A percentile compares a stretch with the other conserved stretches of the same genome.
Evolutionary conservation across 2,797 vertebrate genomes (phyloP).

Genomic region (Myotis findleyi): DNA sequence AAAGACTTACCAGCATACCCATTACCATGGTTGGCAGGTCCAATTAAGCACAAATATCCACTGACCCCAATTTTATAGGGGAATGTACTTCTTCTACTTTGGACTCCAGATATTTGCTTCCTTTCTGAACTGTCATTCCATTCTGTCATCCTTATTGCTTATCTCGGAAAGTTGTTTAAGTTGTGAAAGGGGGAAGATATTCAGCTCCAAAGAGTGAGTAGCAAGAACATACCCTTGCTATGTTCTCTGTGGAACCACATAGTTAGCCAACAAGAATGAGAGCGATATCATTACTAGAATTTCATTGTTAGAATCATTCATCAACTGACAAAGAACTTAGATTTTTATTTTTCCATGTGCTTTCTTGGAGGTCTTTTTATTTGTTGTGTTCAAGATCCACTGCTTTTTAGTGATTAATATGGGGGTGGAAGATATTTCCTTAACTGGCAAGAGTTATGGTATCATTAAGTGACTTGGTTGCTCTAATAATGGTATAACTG

Average conservation of each 20-base stretch:
- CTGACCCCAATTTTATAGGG: not conserved
- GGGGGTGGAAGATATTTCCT: not conserved
- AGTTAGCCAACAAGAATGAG: not conserved
- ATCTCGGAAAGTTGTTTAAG: not conserved
- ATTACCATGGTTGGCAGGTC: not conserved
- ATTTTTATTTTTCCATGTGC: not conserved
- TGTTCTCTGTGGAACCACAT: not conserved
- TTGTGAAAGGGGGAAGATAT: not conserved
- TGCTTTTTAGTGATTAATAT: constrained; percentile 5
- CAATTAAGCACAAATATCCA: not conserved
- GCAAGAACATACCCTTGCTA: not conserved
- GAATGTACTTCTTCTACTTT: not conserved
- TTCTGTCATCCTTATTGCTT: not conserved
- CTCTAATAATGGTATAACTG: not conserved
- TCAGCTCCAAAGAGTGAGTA: not conserved
- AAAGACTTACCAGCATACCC: not conserved
- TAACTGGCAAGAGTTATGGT: not conserved
- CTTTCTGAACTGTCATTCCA: not conserved
- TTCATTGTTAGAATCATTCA: constrained; percentile 41
- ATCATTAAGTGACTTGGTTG: not conserved
- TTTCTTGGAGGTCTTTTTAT: constrained; percentile 2
- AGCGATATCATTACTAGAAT: not conserved
- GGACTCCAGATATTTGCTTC: not conserved
- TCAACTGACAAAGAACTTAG: not conserved
- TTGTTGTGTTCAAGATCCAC: not conserved